Evolutionary conservation across 2,888 invertebrate species (phyloP).

Genomic region (Dilophus febrilis): DNA sequence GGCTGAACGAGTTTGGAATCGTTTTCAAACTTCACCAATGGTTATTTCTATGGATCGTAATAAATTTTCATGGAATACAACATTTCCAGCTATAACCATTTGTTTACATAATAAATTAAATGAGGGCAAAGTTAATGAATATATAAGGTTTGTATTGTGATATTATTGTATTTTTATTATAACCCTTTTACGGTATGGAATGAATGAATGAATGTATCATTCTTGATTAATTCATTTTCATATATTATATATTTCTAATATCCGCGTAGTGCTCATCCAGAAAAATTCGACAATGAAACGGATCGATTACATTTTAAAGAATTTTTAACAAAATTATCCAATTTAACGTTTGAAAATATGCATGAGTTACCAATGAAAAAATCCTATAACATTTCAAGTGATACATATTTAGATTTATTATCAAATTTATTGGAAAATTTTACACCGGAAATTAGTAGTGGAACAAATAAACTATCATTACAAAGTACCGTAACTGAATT

Average conservation of each 20-base stretch:
- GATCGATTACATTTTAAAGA: slow-evolving; percentile 36
- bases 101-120: slow-evolving; percentile 43
- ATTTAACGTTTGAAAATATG: slow-evolving; percentile 42
- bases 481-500: slow-evolving; percentile 47
- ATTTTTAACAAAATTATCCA: slow-evolving; percentile 39
- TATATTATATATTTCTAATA: neutral
- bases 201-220: too few species aligned
- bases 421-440: slow-evolving; percentile 35
- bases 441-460: slow-evolving; percentile 38
- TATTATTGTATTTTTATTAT: too few species aligned
- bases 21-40: slow-evolving; percentile 52
- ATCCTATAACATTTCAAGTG: slow-evolving; percentile 33
- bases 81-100: slow-evolving; percentile 49
- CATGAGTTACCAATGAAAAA: slow-evolving; percentile 36
- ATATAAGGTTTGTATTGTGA: too few species aligned
- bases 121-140: slow-evolving; percentile 33
- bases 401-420: slow-evolving; percentile 38
- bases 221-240: slow-evolving; percentile 15
- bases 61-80: slow-evolving; percentile 53
- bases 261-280: slow-evolving; percentile 11
- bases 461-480: slow-evolving; percentile 34
- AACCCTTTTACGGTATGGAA: too few species aligned
- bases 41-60: slow-evolving; percentile 59
- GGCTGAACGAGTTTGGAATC: slow-evolving; percentile 41
- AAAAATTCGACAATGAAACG: slow-evolving; percentile 23